phyloP scores from a whole-genome alignment of 2,888 invertebrate genomes.

The Aspidiotus rigidus region DNA sequence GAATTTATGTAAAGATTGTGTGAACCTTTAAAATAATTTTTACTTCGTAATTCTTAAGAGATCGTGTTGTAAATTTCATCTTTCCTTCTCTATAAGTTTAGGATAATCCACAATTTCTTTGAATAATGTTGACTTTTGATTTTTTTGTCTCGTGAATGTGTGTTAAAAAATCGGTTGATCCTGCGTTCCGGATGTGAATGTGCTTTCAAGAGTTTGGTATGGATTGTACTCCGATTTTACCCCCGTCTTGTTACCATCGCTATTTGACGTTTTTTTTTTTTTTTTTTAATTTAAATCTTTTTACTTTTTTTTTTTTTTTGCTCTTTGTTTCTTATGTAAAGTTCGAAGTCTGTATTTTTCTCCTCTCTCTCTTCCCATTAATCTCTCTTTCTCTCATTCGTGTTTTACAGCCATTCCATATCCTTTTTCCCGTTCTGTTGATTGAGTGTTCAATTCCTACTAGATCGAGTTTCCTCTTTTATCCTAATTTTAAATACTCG shows the following conservation, averaged over 20 bases:
- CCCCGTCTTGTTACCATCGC: slow-evolving; percentile 31
- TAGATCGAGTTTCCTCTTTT: too few relatives aligned
- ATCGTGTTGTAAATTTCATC: too few relatives aligned
- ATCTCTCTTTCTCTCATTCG: neutral
- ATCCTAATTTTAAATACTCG: too few relatives aligned
- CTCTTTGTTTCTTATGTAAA: neutral
- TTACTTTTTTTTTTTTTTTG: slow-evolving; percentile 19
- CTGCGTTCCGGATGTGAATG: neutral
- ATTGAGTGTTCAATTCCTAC: too few relatives aligned
- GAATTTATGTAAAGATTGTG: too few relatives aligned
- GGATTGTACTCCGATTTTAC: slow-evolving; percentile 10
- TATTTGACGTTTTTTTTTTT: slow-evolving; percentile 23
- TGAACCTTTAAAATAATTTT: too few relatives aligned
- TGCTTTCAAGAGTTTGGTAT: slow-evolving; percentile 15
- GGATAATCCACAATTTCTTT: too few relatives aligned
- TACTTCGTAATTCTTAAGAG: too few relatives aligned
- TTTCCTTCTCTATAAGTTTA: too few relatives aligned
- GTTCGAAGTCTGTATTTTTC: slow-evolving; percentile 4
- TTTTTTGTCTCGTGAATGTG: too few relatives aligned
- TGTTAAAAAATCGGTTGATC: neutral
- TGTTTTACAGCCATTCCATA: slow-evolving; percentile 2
- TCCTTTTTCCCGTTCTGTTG: neutral
- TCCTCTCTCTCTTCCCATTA: slow-evolving; percentile 1
- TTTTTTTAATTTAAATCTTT: slow-evolving; percentile 15
- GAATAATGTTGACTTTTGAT: too few relatives aligned